Evolutionary conservation across 2,113 vertebrate genomes (phyloP).

Genomic region (Lophura nycthemera): DNA sequence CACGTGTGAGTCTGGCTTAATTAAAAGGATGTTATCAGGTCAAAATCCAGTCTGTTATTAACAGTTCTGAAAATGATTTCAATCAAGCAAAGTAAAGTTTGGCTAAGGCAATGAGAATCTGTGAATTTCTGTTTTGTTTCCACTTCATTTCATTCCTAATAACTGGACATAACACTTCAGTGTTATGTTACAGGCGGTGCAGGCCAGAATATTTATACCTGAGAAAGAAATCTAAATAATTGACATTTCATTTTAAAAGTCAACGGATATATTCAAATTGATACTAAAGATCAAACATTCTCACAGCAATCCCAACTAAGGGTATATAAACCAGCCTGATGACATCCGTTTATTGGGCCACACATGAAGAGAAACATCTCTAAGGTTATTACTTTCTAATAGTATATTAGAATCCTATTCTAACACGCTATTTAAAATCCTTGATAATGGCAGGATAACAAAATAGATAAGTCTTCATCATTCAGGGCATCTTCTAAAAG

Average conservation of each 20-base stretch:
- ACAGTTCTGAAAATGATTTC: not conserved
- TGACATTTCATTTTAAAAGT: not conserved
- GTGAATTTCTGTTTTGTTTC: not conserved
- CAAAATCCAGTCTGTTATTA: not conserved
- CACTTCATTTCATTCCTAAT: accelerated
- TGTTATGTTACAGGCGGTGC: not conserved
- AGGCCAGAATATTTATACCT: accelerated
- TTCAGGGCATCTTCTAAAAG: not conserved
- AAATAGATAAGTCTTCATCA: not conserved
- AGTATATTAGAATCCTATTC: too few relatives aligned
- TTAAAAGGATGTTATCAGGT: slow-evolving; percentile 55
- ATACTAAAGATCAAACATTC: not conserved
- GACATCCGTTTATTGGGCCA: slow-evolving; percentile 61
- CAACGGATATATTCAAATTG: not conserved
- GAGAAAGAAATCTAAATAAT: not conserved
- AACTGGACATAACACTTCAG: not conserved
- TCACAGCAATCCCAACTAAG: not conserved
- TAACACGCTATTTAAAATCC: not conserved
- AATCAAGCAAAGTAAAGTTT: not conserved
- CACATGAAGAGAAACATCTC: not conserved
- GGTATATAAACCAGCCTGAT: not conserved
- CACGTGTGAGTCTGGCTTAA: not conserved
- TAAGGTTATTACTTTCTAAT: not conserved
- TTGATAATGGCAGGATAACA: not conserved
- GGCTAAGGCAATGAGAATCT: not conserved